These are phyloP conservation scores for Palaemon carinicauda DNA, from an alignment of 1,140 invertebrate species.

Conservation along the genomic window DNA sequence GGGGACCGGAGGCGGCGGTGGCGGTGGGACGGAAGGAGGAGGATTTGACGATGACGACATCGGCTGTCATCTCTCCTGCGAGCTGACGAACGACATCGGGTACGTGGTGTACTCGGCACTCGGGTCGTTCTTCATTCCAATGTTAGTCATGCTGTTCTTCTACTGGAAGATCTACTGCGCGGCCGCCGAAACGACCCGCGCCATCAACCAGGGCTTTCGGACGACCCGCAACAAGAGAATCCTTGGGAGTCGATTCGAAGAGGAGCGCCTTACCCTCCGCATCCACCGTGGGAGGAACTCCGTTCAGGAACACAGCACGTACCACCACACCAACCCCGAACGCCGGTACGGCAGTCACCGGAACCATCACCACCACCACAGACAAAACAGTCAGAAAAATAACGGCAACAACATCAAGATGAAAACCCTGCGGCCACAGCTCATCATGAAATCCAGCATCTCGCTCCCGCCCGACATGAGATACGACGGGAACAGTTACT, in stretches of 20 bases:
- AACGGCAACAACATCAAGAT: conserved; percentile 38
- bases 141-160: conserved; percentile 96
- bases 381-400: not conserved
- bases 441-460: conserved; percentile 45
- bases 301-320: conserved; percentile 39
- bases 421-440: conserved; percentile 29
- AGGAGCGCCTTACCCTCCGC: conserved; percentile 86
- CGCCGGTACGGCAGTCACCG: conserved; percentile 19
- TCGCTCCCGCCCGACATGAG: conserved; percentile 28
- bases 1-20: not conserved
- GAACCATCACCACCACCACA: not conserved
- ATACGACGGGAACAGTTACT: conserved; percentile 15
- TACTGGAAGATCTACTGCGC: conserved; percentile 95
- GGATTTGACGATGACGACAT: conserved; percentile 5
- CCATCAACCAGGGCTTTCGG: conserved; percentile 91
- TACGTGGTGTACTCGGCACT: conserved; percentile 86
- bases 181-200: conserved; percentile 86
- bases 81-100: conserved; percentile 87
- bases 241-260: conserved; percentile 62
- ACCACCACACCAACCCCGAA: conserved; percentile 54
- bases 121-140: conserved; percentile 95
- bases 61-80: conserved; percentile 83
- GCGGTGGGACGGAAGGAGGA: conserved; percentile 18
- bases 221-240: conserved; percentile 77
- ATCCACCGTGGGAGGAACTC: conserved; percentile 82